These are phyloP conservation scores for Sciurus niger DNA, from an alignment of 2,113 vertebrate species.

Conservation along the genomic window DNA sequence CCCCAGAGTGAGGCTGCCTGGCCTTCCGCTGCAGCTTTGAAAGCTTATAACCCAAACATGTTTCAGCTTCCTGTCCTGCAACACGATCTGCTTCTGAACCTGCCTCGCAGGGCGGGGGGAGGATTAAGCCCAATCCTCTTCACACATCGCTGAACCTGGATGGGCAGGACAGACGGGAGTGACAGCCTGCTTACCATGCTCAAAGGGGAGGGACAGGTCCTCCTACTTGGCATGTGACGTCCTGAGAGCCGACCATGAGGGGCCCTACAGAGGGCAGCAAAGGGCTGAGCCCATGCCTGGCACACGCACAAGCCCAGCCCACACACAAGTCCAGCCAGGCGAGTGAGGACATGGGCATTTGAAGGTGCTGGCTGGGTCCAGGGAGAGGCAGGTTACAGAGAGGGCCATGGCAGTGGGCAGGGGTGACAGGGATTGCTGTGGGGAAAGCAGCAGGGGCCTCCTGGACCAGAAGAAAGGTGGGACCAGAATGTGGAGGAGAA, in stretches of 20 bases:
- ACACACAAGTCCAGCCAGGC: neutral
- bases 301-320: neutral
- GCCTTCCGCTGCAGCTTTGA: no score
- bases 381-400: no score
- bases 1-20: neutral
- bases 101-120: neutral
- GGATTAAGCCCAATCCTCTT: neutral
- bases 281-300: neutral
- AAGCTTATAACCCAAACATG: neutral
- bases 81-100: no score
- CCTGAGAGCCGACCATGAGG: neutral
- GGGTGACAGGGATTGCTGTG: neutral
- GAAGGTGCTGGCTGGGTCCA: neutral
- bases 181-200: neutral
- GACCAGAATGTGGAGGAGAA: no score
- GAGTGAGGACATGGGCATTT: no score
- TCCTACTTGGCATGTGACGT: no score
- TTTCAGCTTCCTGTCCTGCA: neutral
- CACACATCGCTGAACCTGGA: no score
- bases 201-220: neutral
- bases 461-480: neutral
- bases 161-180: neutral
- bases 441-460: neutral
- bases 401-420: neutral
- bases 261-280: rapidly evolving